Conservation (phyloP, 2,113 vertebrate genomes). For the Muntiacus reevesi region DNA sequence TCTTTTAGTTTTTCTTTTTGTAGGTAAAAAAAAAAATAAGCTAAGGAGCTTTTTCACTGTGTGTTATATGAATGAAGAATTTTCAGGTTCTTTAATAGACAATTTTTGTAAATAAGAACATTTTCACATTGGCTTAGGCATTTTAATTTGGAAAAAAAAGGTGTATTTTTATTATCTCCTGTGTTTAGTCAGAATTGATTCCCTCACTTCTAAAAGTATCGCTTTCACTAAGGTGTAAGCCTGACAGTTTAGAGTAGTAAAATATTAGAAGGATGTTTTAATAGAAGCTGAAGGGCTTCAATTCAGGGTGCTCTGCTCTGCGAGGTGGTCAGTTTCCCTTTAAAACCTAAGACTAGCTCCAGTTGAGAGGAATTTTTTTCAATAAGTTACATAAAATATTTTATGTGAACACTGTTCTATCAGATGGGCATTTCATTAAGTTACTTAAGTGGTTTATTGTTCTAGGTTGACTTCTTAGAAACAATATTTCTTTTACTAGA, state of each 20-base stretch:
- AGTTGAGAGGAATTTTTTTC: background rate
- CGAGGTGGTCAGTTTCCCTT: background rate
- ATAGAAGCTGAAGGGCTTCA: background rate
- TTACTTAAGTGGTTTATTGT: background rate
- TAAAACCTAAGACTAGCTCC: background rate
- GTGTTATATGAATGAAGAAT: background rate
- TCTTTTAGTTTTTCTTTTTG: background rate
- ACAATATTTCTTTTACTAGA: background rate
- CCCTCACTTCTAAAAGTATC: background rate
- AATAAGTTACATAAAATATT: background rate
- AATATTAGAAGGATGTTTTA: background rate
- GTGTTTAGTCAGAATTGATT: background rate
- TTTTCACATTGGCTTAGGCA: background rate
- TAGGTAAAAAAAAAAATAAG: background rate
- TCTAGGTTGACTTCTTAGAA: background rate
- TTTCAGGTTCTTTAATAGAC: background rate
- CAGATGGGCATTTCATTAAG: background rate
- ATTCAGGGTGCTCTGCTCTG: background rate
- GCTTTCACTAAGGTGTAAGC: background rate
- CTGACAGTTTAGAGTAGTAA: background rate
- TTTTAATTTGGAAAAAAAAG: background rate
- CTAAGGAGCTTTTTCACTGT: background rate
- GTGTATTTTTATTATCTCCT: background rate
- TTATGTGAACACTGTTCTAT: background rate
- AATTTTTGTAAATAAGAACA: background rate